Evolutionary conservation across 2,888 invertebrate species (phyloP).

Genomic region (Barypeithes pellucidus): DNA sequence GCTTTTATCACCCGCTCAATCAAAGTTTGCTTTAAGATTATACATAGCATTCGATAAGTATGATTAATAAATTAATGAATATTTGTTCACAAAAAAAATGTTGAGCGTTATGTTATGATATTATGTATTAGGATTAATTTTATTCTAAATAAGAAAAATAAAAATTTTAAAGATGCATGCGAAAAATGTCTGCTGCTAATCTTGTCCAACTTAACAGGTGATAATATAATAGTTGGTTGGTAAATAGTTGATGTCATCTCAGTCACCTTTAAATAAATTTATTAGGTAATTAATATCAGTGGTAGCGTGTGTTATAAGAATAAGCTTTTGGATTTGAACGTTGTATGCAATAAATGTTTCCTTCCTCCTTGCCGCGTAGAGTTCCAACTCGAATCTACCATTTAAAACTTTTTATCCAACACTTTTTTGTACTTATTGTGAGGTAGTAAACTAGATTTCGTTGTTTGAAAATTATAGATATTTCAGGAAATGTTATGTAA

Average conservation of each 20-base stretch:
- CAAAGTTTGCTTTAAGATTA: conserved; percentile 9
- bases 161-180: conserved; percentile 20
- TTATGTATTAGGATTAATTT: too few species aligned
- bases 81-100: neutral
- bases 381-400: too few species aligned
- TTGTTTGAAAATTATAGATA: too few species aligned
- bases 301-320: conserved; percentile 5
- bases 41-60: neutral
- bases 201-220: conserved; percentile 38
- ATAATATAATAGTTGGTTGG: conserved; percentile 32
- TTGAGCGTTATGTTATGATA: too few species aligned
- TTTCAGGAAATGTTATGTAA: neutral
- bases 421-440: too few species aligned
- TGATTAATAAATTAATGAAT: conserved; percentile 15
- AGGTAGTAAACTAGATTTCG: too few species aligned
- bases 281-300: conserved; percentile 37
- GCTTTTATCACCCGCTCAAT: neutral
- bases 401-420: too few species aligned
- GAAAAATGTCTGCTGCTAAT: conserved; percentile 29
- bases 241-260: conserved; percentile 40
- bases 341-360: too few species aligned
- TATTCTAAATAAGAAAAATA: conserved; percentile 24
- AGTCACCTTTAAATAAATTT: conserved; percentile 37
- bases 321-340: too few species aligned
- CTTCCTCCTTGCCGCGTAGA: too few species aligned